Base-by-base conservation (phyloP, 2,888 invertebrate species). In the Diarsia mendica region DNA sequence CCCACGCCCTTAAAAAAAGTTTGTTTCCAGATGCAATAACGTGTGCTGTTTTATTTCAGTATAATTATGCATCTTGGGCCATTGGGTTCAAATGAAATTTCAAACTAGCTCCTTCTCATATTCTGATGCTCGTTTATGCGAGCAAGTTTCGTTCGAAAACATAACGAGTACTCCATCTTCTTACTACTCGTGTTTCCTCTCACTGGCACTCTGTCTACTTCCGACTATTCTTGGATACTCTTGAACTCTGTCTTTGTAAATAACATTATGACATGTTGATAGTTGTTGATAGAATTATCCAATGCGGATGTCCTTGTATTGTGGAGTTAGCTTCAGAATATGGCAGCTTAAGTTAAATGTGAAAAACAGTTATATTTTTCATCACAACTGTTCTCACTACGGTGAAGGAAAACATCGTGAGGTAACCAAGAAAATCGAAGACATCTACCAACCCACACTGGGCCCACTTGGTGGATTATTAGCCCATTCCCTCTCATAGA, bases 261-360 rank as follows among this genome's bases (percentile, higher is more conserved):
- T 86, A 82, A 84, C 78, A 83, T 85, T 86, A 86, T 82, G 79
- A 85, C 79, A 88, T 88, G 87, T 85, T 87, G 84, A 87, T 84
- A 88, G 72, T 88, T 88, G 87, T 88, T 91, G 85, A 90, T 90
- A 91, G 88, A 88, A 90, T 89, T 90, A 88, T 91, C 89, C 89
- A 89, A 87, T 88, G 85, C 88, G 84, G 85, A 84, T 85, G 70
- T 84, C 77, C 74, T 78, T 76, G 70, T 69, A 65, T 60, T 77
- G 82, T 80, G 73, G 74, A 77, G 86, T 85, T 84, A 76, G 85
- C 82, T 89, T 83, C 70, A 46, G 53, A 69, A 77, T 61, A 73
- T 68, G 60, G 64, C 80, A 70, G 67, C 67, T 67, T n/a, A 20
- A 18, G 0, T 64, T 67, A 60, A 49, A 13, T 55, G 15, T 66